Evolutionary conservation across 2,113 vertebrate genomes (phyloP), one percentile per base, ranked within the genome.

Genomic region (Takifugu bimaculatus): DNA sequence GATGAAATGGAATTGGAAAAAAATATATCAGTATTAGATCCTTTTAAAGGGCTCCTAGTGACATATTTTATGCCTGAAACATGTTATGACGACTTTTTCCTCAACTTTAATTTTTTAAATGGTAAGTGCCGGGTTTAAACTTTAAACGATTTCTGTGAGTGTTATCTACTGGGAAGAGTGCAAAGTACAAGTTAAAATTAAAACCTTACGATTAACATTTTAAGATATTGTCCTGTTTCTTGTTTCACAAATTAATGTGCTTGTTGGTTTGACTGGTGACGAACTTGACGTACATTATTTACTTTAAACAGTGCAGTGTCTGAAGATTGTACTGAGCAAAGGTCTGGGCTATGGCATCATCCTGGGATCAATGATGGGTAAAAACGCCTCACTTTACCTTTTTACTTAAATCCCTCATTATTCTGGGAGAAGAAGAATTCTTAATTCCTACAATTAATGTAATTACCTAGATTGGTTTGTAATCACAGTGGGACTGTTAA

Each of bases 261-360:
- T 53, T 11, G 44, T 35, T 35, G 6, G 7, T 39, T 39, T 39
- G 7, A 39, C 35, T 39, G 5, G 35, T 39, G 35, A 39, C 35
- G 35, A 39, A 39, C 35, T 6, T 35, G 9, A 35, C 4, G 11
- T 11, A 10, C 35, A 39, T 39, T 39, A 0, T 39, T 39, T 39
- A 4, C 29, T 39, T 39, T 39, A 39, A 39, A 32, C 5, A 39
- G 35, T 39, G 2, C 35, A 39, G 35, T 39, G 35, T 83, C 89
- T 96, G 85, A 96, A 95, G 87, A 87, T 92, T 28, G 70, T 94
- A 0, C 75, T 96, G 68, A 96, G 94, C 88, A 96, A 96, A 90
- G 86, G 64, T 12, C 85, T 96, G 58, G 94, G 94, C 5, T 85
- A 95, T n/a, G 92, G 88, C 71, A 94, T 96, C 78, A 93, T 96